Evolutionary conservation across 1,140 invertebrate species (phyloP).

Genomic region (Augochlora pura): DNA sequence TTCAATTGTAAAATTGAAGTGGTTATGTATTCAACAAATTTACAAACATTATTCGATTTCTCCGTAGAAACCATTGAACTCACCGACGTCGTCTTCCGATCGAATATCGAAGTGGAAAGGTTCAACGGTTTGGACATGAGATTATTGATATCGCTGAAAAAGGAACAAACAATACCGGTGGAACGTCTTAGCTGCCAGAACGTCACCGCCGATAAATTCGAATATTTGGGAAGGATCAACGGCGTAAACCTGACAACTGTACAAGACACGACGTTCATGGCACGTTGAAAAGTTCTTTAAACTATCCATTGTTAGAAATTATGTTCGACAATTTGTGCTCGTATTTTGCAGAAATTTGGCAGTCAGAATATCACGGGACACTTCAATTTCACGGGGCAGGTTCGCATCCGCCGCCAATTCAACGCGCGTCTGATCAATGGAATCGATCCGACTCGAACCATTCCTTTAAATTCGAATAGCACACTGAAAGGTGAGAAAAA

Average conservation of each 20-base stretch:
- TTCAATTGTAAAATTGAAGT: too few species aligned
- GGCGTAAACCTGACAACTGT: conserved; percentile 49
- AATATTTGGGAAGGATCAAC: conserved; percentile 61
- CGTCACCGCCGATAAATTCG: conserved; percentile 50
- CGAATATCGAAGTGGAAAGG: conserved; percentile 44
- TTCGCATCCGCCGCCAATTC: conserved; percentile 56
- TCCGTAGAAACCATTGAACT: conserved; percentile 56
- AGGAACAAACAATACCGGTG: conserved; percentile 45
- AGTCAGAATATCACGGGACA: conserved; percentile 67
- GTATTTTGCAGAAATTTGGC: conserved; percentile 50
- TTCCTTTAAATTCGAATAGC: conserved; percentile 51
- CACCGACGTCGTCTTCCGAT: conserved; percentile 56
- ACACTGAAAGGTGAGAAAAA: conserved; percentile 57
- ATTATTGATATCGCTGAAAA: conserved; percentile 55
- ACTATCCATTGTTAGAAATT: too few species aligned
- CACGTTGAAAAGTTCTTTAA: too few species aligned
- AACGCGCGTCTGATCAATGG: conserved; percentile 62
- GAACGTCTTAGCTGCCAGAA: conserved; percentile 42
- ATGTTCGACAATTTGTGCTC: background rate
- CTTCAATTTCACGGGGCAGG: conserved; percentile 59
- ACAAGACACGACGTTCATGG: conserved; percentile 69
- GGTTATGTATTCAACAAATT: too few species aligned
- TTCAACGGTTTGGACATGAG: conserved; percentile 62
- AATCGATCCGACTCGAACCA: conserved; percentile 50
- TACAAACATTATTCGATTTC: background rate